These are phyloP conservation scores for Synanthedon myopaeformis DNA, from an alignment of 2,888 invertebrate genomes.

Conservation along the genomic window DNA sequence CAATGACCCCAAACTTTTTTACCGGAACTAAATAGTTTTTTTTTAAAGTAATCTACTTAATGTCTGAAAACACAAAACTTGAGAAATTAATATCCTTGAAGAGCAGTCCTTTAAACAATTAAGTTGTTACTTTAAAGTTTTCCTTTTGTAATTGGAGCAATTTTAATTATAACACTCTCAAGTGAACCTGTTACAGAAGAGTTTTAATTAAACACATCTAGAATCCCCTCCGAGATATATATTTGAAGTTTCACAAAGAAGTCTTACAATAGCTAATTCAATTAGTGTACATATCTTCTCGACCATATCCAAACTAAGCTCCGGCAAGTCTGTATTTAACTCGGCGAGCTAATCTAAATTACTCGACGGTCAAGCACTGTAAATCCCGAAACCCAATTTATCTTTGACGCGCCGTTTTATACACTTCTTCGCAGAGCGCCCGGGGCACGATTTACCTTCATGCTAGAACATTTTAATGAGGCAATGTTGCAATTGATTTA, in stretches of 20 bases:
- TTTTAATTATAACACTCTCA: too few species aligned
- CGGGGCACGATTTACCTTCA: background rate
- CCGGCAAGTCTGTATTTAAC: slow-evolving; percentile 2
- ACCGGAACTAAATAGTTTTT: too few species aligned
- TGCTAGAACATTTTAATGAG: background rate
- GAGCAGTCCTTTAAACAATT: too few species aligned
- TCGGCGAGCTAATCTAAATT: slow-evolving; percentile 33
- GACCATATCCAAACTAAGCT: background rate
- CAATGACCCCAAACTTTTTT: too few species aligned
- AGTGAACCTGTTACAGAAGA: too few species aligned
- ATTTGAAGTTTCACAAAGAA: background rate
- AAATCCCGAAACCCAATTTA: slow-evolving; percentile 40
- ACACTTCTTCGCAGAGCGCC: slow-evolving; percentile 21
- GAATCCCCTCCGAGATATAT: background rate
- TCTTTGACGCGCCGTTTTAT: slow-evolving; percentile 30
- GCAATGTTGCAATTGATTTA: background rate
- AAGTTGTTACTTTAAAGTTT: too few species aligned
- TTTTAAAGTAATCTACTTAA: too few species aligned
- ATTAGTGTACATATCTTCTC: background rate
- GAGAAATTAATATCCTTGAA: too few species aligned
- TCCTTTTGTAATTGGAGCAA: too few species aligned
- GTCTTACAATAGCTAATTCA: background rate
- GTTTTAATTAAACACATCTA: background rate
- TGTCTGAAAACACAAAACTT: too few species aligned
- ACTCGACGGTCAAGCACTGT: slow-evolving; percentile 31